Base-by-base conservation (phyloP, 1,140 invertebrate species). In the Arion vulgaris region DNA sequence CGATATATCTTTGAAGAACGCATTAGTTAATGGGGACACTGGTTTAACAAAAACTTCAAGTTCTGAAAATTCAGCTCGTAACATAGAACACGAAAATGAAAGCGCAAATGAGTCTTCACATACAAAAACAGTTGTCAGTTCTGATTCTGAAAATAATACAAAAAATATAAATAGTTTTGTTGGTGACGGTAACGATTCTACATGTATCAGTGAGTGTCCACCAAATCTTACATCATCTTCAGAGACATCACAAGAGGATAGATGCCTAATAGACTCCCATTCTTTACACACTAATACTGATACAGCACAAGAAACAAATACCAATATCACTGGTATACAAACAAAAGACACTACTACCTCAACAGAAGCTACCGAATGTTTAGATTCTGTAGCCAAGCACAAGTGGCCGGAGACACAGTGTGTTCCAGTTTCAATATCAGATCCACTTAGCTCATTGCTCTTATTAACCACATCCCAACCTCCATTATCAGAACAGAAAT, bases 401-500 rank as follows among this genome's bases (percentile, higher is more conserved):
- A 39, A n/a, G 0, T 36, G 57, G n/a, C 5, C 23, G 53, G 32
- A 79, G 45, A 45, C 39, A 23, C 76, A 80, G 17, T 78, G 78
- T 53, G 62, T 86, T 0, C 34, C 28, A 66, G 53, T 68, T 80
- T 87, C 87, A 68, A 41, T 86, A 73, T 26, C 23, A 17, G n/a
- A 49, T 41, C 0, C 38, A 28, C 38, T 11, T 4, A 41, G 38
- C 26, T 7, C 7, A 15, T 17, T 11, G 2, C n/a, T 34, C 1
- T 32, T 23, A 9, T 15, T 73, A 26, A 49, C 11, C 11, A 1
- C 1, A 11, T 53, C 74, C 32, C 45, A 2, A 32, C 80, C 86
- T 32, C 86, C 86, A 69, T 81, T 90, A 62, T 87, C 80, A 39
- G 87, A 89, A 49, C 85, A 80, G 53, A 36, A 71, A 71, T 71